Conservation (phyloP, 1,140 invertebrate species). For the Theocolax elegans region DNA sequence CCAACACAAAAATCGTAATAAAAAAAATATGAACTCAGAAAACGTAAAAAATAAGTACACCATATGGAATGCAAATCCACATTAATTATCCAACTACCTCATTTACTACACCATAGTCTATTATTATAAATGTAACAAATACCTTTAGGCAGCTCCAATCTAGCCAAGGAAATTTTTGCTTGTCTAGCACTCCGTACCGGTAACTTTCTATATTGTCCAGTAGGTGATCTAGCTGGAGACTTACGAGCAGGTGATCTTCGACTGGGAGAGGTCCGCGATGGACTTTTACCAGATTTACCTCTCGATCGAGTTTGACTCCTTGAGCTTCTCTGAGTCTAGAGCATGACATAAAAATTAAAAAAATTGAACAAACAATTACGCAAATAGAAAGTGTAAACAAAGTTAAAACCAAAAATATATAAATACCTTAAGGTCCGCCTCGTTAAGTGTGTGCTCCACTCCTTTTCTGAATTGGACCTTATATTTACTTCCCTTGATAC, state of each 20-base stretch:
- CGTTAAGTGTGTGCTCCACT: slow-evolving; percentile 46
- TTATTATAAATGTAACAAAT: too few relatives aligned
- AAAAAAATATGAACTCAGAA: too few relatives aligned
- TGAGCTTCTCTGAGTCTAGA: slow-evolving; percentile 50
- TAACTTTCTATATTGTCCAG: slow-evolving; percentile 49
- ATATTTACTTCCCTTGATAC: slow-evolving; percentile 51
- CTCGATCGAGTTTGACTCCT: slow-evolving; percentile 49
- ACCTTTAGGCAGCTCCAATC: slow-evolving; percentile 53
- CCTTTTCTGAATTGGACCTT: slow-evolving; percentile 53
- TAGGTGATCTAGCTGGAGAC: slow-evolving; percentile 47
- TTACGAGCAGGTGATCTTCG: slow-evolving; percentile 50
- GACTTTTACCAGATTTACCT: slow-evolving; percentile 45
- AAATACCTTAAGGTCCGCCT: slow-evolving; percentile 54
- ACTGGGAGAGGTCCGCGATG: slow-evolving; percentile 51
- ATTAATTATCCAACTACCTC: too few relatives aligned
- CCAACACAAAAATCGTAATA: too few relatives aligned
- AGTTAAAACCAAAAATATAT: neutral
- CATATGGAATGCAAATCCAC: too few relatives aligned
- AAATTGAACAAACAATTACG: neutral
- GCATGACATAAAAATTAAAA: slow-evolving; percentile 3
- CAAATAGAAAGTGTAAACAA: neutral
- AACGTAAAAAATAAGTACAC: slow-evolving; percentile 12
- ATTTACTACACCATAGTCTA: too few relatives aligned
- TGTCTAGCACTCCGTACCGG: slow-evolving; percentile 47
- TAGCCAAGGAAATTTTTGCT: slow-evolving; percentile 52